These are phyloP conservation scores for Delphinus delphis DNA, from an alignment of 2,113 vertebrate species.

Conservation along the genomic window DNA sequence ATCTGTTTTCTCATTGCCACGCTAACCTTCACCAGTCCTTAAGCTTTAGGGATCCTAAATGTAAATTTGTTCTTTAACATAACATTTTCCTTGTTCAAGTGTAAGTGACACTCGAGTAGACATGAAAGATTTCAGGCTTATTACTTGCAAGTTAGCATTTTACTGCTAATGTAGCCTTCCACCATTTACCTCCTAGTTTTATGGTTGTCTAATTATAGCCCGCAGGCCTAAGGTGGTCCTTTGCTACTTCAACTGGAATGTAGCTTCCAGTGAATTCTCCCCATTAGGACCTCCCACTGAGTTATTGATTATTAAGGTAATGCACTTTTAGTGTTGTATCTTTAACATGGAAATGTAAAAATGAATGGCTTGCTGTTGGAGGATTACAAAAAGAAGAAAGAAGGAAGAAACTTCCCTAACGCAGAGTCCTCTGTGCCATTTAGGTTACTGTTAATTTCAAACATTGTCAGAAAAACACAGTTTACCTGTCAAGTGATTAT, in stretches of 20 bases:
- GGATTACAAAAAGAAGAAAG: neutral
- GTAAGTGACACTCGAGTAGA: constrained; percentile 81
- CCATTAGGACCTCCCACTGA: constrained; percentile 77
- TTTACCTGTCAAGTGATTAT: neutral
- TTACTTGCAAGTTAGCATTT: constrained; percentile 87
- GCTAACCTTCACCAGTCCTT: constrained; percentile 83
- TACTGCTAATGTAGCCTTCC: constrained; percentile 81
- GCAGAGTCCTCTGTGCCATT: neutral
- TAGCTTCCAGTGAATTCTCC: constrained; percentile 71
- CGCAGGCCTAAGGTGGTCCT: constrained; percentile 50
- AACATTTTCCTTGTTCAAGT: constrained; percentile 85
- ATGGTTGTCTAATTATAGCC: constrained; percentile 78
- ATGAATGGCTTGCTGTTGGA: constrained; percentile 74
- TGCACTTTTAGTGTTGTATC: constrained; percentile 71
- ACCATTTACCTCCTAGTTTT: constrained; percentile 76
- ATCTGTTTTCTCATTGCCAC: constrained; percentile 85
- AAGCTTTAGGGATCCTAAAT: constrained; percentile 84
- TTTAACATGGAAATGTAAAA: constrained; percentile 75
- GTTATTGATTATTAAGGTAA: constrained; percentile 84
- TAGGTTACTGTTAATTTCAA: constrained; percentile 62
- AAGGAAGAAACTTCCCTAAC: constrained; percentile 50
- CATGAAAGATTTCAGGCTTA: constrained; percentile 88
- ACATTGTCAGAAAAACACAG: constrained; percentile 7
- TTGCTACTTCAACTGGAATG: constrained; percentile 76
- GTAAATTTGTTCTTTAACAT: constrained; percentile 85